Percentiles rank a stretch among this genome's conserved stretches.
Evolutionary conservation across 64 coral and sea anemone genomes (phyloP).

Genomic region (Astreopora myriophthalma): DNA sequence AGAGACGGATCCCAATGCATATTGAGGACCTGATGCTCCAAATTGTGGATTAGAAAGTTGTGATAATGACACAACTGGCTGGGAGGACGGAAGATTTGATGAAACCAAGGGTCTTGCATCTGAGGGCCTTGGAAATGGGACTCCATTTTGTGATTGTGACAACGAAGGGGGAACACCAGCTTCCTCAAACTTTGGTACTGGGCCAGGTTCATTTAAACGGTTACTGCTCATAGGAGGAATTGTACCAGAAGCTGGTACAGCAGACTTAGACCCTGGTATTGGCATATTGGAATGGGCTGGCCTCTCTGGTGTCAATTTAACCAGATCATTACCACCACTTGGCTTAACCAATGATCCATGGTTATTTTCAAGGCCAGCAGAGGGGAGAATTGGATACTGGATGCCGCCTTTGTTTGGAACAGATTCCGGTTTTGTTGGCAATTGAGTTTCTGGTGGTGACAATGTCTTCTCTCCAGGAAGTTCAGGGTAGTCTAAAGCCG

Average conservation of each 20-base stretch:
- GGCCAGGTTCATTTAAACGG: background rate
- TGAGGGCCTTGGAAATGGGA: background rate
- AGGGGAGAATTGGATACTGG: background rate
- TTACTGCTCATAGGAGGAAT: background rate
- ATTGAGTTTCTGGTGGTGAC: background rate
- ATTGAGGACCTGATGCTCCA: background rate
- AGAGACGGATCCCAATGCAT: background rate
- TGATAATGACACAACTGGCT: background rate
- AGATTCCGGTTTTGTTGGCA: background rate
- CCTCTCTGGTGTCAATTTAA: background rate
- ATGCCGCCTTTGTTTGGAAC: background rate
- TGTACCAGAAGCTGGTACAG: background rate
- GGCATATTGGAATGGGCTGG: background rate
- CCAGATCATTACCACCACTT: background rate
- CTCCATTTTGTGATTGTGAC: background rate
- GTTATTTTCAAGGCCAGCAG: background rate
- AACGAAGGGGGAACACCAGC: background rate
- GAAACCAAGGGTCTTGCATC: background rate
- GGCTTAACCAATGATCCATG: background rate
- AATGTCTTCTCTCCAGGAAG: constrained; percentile 40
- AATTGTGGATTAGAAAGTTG: background rate
- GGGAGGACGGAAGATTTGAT: background rate
- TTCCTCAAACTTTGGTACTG: background rate
- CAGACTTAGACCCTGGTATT: background rate
- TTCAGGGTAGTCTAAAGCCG: constrained; percentile 58